These are phyloP conservation scores for Phymastichus coffea DNA, from an alignment of 1,140 invertebrate species.

Conservation along the genomic window DNA sequence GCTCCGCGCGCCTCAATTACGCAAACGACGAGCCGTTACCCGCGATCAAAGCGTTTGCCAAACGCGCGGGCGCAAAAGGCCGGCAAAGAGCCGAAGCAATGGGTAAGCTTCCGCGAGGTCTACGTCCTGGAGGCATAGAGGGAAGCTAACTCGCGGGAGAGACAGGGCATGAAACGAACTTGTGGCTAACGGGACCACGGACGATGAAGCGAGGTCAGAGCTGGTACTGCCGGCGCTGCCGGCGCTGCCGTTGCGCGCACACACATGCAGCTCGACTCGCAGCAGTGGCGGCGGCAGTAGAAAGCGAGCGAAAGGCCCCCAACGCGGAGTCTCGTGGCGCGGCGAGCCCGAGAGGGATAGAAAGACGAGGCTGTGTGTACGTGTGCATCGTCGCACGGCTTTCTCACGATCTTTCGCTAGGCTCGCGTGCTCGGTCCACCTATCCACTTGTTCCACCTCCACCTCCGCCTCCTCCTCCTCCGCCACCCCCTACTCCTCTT, in stretches of 20 bases:
- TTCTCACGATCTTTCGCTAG: constrained; percentile 25
- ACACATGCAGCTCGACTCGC: background rate
- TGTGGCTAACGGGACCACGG: constrained; percentile 34
- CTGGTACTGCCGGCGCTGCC: no score
- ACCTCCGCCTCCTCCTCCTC: background rate
- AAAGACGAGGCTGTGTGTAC: background rate
- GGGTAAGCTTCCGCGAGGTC: no score
- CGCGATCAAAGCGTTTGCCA: no score
- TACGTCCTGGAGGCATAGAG: background rate
- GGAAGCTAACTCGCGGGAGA: constrained; percentile 6
- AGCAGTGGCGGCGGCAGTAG: background rate
- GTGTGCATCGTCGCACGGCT: constrained; percentile 13
- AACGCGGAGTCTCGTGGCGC: no score
- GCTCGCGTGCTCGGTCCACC: background rate
- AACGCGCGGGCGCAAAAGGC: no score
- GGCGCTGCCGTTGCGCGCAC: no score
- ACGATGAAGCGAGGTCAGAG: constrained; percentile 20
- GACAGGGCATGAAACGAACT: constrained; percentile 30
- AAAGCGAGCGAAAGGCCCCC: constrained; percentile 10
- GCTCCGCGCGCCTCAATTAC: no score
- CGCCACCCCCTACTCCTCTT: no score
- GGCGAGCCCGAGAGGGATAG: background rate
- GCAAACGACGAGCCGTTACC: no score
- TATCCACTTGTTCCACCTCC: constrained; percentile 19
- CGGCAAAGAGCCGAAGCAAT: no score